Evolutionary conservation across 2,888 invertebrate species (phyloP), one percentile per base, ranked within the genome.

Genomic region (Marasmarcha lunaedactyla): DNA sequence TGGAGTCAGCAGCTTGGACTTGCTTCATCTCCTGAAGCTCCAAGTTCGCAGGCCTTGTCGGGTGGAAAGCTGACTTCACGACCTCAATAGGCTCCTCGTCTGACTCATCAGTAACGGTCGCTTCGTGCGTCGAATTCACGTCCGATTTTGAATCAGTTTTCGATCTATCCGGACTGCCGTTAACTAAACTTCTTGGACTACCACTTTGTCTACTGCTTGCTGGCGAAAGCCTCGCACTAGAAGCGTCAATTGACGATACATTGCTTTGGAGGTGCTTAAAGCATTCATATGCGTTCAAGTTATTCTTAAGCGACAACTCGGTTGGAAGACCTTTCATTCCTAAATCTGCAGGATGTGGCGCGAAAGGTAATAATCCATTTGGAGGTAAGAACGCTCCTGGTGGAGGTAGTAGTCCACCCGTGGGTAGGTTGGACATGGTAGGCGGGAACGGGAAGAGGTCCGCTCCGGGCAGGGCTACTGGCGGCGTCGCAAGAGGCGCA

Each of bases 71-170:
- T 0, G 91, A 91, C 54, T 89, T 89, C 0, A 91, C 91, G 14
- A 91, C 91, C 56, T 90, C 91, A 52, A 90, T 90, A 41, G 88
- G 88, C 55, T 90, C 90, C 43, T 90, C 90, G 36, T 90, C 90
- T 0, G 89, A 89, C 45, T 86, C 86, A 42, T 87, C 88, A 2
- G 88, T 86, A 45, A 85, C 85, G 0, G 86, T 87, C 15, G 86
- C 85, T 27, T 87, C 88, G 44, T 87, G 84, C 9, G 88, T 86
- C 9, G 89, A 90, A 57, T 87, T 88, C 12, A 86, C 86, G 60
- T 88, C 87, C 1, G 86, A 85, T 45, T 87, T 87, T 0, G 85
- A 81, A 56, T 87, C 87, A 2, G 71, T 70, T 63, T 84, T 84
- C 7, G 77, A 84, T 55, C 84, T 70, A 42, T 85, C 84, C 1